phyloP scores from a whole-genome alignment of 2,113 vertebrate genomes.

The Bungarus multicinctus region DNA sequence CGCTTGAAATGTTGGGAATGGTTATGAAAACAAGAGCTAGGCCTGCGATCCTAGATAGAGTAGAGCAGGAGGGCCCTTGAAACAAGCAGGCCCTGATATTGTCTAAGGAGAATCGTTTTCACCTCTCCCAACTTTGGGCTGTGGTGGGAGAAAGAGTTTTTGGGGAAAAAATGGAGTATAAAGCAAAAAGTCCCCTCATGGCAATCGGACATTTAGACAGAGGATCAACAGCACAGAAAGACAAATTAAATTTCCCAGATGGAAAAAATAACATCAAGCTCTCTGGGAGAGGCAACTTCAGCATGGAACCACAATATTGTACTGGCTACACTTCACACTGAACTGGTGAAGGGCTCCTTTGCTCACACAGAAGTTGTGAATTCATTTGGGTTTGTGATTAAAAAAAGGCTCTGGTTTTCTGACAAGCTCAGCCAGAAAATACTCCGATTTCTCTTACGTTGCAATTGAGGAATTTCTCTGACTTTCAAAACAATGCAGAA shows the following conservation, averaged over 20 bases:
- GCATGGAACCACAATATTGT: neutral
- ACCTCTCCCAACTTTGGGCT: neutral
- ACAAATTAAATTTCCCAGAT: neutral
- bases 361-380: neutral
- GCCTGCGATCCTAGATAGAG: neutral
- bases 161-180: neutral
- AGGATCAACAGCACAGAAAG: neutral
- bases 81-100: neutral
- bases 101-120: neutral
- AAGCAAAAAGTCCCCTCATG: neutral
- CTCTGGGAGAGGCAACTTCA: neutral
- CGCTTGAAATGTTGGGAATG: neutral
- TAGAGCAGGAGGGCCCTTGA: neutral
- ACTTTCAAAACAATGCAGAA: neutral
- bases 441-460: neutral
- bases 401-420: neutral
- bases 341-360: neutral
- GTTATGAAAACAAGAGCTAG: neutral
- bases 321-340: neutral
- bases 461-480: neutral
- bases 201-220: neutral
- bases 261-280: neutral
- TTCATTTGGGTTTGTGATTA: neutral
- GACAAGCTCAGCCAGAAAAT: neutral
- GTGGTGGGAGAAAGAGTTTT: neutral